Conservation (phyloP, 2,797 vertebrate species). For the Anolis apletophallus region DNA sequence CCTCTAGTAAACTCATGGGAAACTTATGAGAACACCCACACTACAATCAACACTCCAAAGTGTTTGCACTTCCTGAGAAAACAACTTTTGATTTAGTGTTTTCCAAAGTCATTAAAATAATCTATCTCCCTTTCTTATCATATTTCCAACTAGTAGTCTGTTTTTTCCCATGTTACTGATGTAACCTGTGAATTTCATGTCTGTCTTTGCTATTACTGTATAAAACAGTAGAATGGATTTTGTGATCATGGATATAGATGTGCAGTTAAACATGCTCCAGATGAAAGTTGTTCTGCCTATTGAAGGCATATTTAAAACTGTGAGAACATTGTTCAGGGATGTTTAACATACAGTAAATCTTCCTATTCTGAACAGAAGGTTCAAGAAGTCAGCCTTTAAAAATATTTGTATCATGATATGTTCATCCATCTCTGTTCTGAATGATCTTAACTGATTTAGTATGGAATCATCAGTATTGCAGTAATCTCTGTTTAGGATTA, state of each 20-base stretch:
- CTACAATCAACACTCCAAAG: background rate
- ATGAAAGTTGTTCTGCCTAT: background rate
- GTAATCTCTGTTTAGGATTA: background rate
- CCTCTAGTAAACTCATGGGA: background rate
- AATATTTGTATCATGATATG: background rate
- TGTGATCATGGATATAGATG: background rate
- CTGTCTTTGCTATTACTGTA: slow-evolving; percentile 8
- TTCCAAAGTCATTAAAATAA: background rate
- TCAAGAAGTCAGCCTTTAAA: background rate
- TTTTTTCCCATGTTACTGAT: background rate
- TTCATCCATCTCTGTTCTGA: background rate
- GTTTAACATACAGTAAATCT: background rate
- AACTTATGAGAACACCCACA: background rate
- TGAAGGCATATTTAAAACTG: background rate
- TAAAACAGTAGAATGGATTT: background rate
- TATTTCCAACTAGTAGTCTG: background rate
- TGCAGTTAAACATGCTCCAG: background rate
- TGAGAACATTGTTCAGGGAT: background rate
- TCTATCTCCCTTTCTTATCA: background rate
- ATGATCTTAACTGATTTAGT: background rate
- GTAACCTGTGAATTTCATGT: background rate
- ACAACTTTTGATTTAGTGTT: background rate
- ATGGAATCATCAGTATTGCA: background rate
- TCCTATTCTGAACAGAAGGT: background rate
- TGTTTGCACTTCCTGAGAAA: background rate